These are phyloP conservation scores for Anarsia innoxiella DNA, from an alignment of 2,888 invertebrate species.

Conservation along the genomic window DNA sequence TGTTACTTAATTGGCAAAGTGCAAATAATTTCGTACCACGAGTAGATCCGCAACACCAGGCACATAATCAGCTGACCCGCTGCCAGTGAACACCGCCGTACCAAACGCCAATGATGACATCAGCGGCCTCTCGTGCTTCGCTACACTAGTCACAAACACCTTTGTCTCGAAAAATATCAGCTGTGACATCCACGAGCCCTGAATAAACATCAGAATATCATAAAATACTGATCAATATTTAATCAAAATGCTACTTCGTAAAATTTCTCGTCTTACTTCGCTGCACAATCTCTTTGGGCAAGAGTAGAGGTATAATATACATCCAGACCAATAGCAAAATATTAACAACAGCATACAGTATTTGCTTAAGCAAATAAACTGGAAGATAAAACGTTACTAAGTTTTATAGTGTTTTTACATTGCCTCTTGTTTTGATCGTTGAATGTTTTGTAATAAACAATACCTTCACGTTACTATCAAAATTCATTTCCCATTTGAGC, in stretches of 20 bases:
- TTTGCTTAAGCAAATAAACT: too few relatives aligned
- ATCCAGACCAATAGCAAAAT: constrained; percentile 61
- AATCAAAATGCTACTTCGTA: background rate
- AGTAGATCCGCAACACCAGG: constrained; percentile 45
- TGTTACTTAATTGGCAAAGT: too few relatives aligned
- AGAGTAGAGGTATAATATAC: constrained; percentile 47
- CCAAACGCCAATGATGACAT: constrained; percentile 48
- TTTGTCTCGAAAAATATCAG: constrained; percentile 64
- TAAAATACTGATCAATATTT: background rate
- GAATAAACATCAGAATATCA: background rate
- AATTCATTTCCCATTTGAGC: constrained; percentile 44
- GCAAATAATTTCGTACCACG: constrained; percentile 30
- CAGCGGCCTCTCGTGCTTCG: constrained; percentile 49
- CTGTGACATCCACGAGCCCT: constrained; percentile 59
- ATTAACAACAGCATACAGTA: constrained; percentile 20
- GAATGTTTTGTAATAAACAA: too few relatives aligned
- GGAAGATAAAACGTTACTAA: too few relatives aligned
- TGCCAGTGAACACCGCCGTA: constrained; percentile 50
- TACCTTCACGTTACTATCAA: constrained; percentile 49
- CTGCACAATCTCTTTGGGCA: constrained; percentile 54
- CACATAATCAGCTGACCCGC: constrained; percentile 40
- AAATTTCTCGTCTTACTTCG: constrained; percentile 31
- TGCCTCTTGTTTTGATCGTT: too few relatives aligned
- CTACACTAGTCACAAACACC: constrained; percentile 45
- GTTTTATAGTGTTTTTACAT: too few relatives aligned